Evolutionary conservation across 2,113 vertebrate species (phyloP).

Genomic region (Phrynosoma blainvillii): DNA sequence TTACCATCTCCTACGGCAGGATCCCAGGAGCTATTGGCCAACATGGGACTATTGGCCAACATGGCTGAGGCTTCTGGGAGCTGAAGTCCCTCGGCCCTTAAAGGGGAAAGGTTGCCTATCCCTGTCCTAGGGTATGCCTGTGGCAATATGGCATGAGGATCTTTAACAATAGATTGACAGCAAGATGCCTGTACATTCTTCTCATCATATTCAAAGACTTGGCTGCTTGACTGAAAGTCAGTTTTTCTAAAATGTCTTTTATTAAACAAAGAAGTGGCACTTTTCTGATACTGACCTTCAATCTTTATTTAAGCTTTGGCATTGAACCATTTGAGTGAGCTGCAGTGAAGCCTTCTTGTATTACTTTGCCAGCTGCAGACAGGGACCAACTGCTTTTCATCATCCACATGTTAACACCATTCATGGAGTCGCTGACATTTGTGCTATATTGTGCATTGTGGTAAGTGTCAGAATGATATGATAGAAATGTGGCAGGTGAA

Average conservation of each 20-base stretch:
- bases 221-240: neutral
- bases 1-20: too few relatives aligned
- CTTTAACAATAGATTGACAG: neutral
- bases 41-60: too few relatives aligned
- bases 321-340: neutral
- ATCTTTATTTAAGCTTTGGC: neutral
- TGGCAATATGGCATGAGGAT: neutral
- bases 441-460: neutral
- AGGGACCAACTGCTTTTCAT: constrained; percentile 7
- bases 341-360: neutral
- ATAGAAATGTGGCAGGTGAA: neutral
- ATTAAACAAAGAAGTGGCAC: neutral
- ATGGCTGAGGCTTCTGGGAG: too few relatives aligned
- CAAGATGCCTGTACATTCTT: neutral
- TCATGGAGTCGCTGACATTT: neutral
- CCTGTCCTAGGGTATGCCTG: too few relatives aligned
- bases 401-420: neutral
- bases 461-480: constrained; percentile 1
- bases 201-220: neutral
- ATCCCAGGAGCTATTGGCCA: too few relatives aligned
- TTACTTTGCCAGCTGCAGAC: neutral
- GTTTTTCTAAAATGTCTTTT: neutral
- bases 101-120: too few relatives aligned
- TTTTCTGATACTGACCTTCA: neutral
- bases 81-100: too few relatives aligned